phyloP scores from a whole-genome alignment of 30 jellyfish, hydroid and myxozoan genomes.

The Pseudorhiza aurosa region DNA sequence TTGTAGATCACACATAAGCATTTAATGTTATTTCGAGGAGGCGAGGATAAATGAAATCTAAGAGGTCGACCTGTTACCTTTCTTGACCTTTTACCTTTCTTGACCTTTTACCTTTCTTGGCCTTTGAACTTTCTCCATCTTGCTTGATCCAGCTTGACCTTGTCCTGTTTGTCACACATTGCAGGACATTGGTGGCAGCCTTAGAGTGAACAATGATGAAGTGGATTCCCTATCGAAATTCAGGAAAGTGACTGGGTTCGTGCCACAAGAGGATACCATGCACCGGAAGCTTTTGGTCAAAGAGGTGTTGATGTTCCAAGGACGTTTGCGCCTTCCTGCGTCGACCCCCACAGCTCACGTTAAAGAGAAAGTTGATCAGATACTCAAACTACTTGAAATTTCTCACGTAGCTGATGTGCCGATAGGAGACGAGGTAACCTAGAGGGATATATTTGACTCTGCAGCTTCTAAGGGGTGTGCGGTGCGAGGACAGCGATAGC shows the following conservation, averaged over 20 bases:
- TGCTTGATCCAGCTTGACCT: too few relatives aligned
- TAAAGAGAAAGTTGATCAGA: slow-evolving; percentile 29
- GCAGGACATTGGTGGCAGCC: slow-evolving; percentile 48
- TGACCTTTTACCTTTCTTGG: too few relatives aligned
- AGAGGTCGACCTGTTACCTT: too few relatives aligned
- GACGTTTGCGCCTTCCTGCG: slow-evolving; percentile 67
- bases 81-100: too few relatives aligned
- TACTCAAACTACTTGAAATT: slow-evolving; percentile 44
- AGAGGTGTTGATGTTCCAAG: slow-evolving; percentile 68
- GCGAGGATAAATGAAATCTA: too few relatives aligned
- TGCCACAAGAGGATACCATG: slow-evolving; percentile 82
- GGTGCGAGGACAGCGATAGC: too few relatives aligned
- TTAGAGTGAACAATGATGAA: slow-evolving; percentile 41
- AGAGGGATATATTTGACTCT: too few relatives aligned
- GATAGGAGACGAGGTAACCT: slow-evolving; percentile 54
- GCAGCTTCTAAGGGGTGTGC: not conserved
- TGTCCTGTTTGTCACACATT: not conserved
- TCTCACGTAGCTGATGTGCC: slow-evolving; percentile 54
- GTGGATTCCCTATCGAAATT: slow-evolving; percentile 42
- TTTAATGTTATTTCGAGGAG: too few relatives aligned
- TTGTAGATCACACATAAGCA: too few relatives aligned
- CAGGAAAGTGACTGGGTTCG: slow-evolving; percentile 70
- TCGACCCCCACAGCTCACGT: slow-evolving; percentile 12
- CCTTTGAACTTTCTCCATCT: too few relatives aligned
- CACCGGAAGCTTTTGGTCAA: slow-evolving; percentile 60